Evolutionary conservation across 2,113 vertebrate species (phyloP).

Genomic region (Natator depressus): DNA sequence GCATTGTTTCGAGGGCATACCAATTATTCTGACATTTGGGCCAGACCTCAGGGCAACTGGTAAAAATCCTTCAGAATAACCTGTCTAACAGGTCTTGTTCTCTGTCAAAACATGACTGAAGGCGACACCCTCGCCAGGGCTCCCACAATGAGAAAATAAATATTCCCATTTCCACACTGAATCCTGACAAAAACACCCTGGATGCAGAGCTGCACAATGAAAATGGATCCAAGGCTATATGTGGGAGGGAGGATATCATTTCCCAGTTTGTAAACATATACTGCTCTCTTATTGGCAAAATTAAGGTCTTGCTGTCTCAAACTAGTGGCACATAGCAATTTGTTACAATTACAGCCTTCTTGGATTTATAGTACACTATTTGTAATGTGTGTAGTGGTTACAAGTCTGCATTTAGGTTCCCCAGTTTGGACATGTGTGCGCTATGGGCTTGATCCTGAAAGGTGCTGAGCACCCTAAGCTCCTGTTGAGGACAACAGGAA

Average conservation of each 20-base stretch:
- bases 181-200: not conserved
- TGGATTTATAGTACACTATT: slow-evolving; percentile 10
- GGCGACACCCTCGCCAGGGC: not conserved
- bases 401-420: slow-evolving; percentile 32
- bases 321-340: not conserved
- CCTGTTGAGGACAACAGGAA: not conserved
- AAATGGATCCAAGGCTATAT: not conserved
- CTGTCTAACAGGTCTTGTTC: not conserved
- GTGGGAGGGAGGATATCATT: not conserved
- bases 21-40: not conserved
- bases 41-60: not conserved
- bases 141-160: not conserved
- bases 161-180: rapidly evolving
- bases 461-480: not conserved
- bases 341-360: slow-evolving; percentile 41
- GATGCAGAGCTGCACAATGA: not conserved
- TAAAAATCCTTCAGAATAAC: not conserved
- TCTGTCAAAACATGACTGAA: not conserved
- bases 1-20: not conserved
- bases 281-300: not conserved
- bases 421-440: not conserved
- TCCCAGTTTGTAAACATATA: not conserved
- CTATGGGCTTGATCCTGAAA: slow-evolving; percentile 17
- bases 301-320: slow-evolving; percentile 16
- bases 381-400: not conserved